A percentile compares a stretch with the other conserved stretches of the same genome.
phyloP scores from a whole-genome alignment of 2,888 invertebrate genomes.

The Mythimna lalbum region DNA sequence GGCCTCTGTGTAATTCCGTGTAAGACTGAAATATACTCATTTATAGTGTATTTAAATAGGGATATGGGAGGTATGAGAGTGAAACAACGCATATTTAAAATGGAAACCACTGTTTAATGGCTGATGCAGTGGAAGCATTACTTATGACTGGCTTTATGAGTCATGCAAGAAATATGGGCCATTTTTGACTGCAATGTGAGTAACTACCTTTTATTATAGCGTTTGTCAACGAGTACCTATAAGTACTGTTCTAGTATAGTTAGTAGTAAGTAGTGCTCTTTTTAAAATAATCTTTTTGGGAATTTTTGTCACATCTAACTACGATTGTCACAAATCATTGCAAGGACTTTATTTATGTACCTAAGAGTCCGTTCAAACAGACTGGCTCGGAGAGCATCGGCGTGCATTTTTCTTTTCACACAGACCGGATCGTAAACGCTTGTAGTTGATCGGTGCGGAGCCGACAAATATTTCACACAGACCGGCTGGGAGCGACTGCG shows the following conservation, averaged over 20 bases:
- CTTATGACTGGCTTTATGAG: constrained; percentile 19
- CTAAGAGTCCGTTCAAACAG: no score
- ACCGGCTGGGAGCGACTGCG: no score
- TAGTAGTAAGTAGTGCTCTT: constrained; percentile 20
- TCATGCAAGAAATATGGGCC: constrained; percentile 32
- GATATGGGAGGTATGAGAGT: constrained; percentile 42
- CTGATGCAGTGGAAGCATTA: constrained; percentile 10
- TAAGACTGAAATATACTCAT: constrained; percentile 71
- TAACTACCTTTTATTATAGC: constrained; percentile 14
- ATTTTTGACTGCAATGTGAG: constrained; percentile 44
- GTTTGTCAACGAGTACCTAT: constrained; percentile 26
- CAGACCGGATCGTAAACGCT: no score
- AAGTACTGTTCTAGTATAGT: constrained; percentile 38
- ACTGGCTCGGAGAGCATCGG: no score
- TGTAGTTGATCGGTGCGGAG: no score
- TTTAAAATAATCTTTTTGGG: constrained; percentile 3
- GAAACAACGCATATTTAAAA: constrained; percentile 30
- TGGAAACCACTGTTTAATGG: constrained; percentile 14
- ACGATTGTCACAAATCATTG: constrained; percentile 1
- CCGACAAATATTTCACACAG: no score
- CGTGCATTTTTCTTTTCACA: no score
- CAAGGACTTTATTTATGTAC: not conserved
- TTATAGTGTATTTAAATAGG: constrained; percentile 57
- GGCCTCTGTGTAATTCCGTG: constrained; percentile 71
- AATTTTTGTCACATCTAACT: not conserved